A percentile compares a stretch with the other conserved stretches of the same genome.
Conservation (phyloP, 2,888 invertebrate species). For the Suillia variegata region DNA sequence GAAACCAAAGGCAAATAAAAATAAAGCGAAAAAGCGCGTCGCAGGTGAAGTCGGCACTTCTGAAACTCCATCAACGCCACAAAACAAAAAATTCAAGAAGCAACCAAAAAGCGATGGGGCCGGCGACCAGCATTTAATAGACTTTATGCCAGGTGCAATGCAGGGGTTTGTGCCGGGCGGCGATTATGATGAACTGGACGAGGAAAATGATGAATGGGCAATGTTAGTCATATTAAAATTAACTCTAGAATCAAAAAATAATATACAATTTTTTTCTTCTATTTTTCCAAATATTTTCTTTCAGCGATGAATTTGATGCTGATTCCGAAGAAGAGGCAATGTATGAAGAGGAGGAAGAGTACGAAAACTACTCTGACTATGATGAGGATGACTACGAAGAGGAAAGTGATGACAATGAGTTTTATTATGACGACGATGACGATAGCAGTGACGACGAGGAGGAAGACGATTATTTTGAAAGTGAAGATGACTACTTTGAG, state of each 20-base stretch:
- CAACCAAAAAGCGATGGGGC: not conserved
- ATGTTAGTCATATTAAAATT: too few relatives aligned
- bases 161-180: too few relatives aligned
- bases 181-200: not conserved
- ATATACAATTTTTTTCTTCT: too few relatives aligned
- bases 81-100: not conserved
- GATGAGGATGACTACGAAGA: constrained; percentile 29
- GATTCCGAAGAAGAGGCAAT: constrained; percentile 3
- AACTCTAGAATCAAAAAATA: not conserved
- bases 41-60: too few relatives aligned
- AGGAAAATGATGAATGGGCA: too few relatives aligned
- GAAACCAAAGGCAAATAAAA: too few relatives aligned
- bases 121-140: not conserved
- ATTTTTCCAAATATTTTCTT: too few relatives aligned
- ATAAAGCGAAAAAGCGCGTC: too few relatives aligned
- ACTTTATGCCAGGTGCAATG: too few relatives aligned
- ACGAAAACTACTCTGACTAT: constrained; percentile 21
- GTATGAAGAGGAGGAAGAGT: constrained; percentile 3
- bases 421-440: not conserved
- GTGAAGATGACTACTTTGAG: not conserved
- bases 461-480: not conserved
- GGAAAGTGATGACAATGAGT: constrained; percentile 21
- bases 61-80: too few relatives aligned
- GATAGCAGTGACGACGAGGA: constrained; percentile 2
- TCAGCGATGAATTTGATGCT: too few relatives aligned